Evolutionary conservation across 2,113 vertebrate species (phyloP).

Genomic region (Pipra filicauda): DNA sequence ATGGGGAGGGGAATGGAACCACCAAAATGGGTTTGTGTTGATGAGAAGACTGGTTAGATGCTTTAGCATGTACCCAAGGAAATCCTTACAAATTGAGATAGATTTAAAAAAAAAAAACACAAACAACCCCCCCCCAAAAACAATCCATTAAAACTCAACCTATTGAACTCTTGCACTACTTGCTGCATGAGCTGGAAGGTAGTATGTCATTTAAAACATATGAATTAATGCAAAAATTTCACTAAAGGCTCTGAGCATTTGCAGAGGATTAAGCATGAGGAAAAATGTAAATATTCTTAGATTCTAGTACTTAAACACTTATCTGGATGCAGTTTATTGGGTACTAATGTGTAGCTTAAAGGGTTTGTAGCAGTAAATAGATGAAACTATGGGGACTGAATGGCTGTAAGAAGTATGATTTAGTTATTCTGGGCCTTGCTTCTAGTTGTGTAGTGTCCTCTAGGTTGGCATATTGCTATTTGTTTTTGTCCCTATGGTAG

Average conservation of each 20-base stretch:
- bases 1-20: neutral
- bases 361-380: neutral
- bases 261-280: neutral
- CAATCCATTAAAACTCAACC: neutral
- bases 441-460: neutral
- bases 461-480: neutral
- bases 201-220: neutral
- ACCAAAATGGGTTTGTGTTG: rapidly evolving
- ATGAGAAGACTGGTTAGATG: neutral
- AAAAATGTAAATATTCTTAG: neutral
- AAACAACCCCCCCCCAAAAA: neutral
- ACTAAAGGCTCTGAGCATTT: neutral
- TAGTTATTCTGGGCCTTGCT: neutral
- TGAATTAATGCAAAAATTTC: neutral
- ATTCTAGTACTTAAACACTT: neutral
- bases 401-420: neutral
- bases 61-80: neutral
- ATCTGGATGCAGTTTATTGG: neutral
- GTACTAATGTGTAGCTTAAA: neutral
- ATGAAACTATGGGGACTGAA: neutral
- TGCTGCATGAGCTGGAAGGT: neutral
- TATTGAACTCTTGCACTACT: neutral
- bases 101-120: neutral
- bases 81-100: neutral
- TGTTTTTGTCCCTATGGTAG: neutral